Conservation (phyloP, 2,113 vertebrate species). For the Lasiurus borealis region DNA sequence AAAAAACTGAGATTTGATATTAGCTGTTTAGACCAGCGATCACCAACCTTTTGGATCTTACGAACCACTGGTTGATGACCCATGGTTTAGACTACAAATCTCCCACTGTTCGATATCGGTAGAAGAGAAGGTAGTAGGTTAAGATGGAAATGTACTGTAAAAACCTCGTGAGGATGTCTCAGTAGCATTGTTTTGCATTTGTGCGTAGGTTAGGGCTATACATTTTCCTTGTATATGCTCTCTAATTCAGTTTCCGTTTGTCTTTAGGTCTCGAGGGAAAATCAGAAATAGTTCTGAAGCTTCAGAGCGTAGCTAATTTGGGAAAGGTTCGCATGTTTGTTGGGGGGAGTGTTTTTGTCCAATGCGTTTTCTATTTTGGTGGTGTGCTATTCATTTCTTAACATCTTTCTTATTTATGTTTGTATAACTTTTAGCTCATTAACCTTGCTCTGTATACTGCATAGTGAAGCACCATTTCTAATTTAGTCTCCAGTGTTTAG, state of each 20-base stretch:
- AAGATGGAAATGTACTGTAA: neutral
- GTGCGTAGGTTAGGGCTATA: neutral
- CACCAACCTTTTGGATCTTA: too few species aligned
- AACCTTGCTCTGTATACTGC: slow-evolving; percentile 80
- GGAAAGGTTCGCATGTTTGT: slow-evolving; percentile 20
- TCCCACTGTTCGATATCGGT: neutral
- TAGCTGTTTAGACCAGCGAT: neutral
- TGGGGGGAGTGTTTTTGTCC: slow-evolving; percentile 21
- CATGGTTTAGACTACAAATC: neutral
- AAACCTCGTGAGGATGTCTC: neutral
- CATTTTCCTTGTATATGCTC: neutral
- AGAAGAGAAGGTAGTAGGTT: neutral
- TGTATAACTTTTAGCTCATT: slow-evolving; percentile 79
- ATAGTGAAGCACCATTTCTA: slow-evolving; percentile 77
- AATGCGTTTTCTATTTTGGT: slow-evolving; percentile 62
- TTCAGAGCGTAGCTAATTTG: slow-evolving; percentile 38
- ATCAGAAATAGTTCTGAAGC: neutral
- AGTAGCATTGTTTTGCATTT: neutral
- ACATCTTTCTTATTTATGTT: slow-evolving; percentile 75
- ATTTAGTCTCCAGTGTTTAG: slow-evolving; percentile 79
- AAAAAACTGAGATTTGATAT: neutral
- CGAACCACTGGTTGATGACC: too few species aligned
- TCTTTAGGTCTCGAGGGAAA: slow-evolving; percentile 21
- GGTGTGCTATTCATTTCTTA: slow-evolving; percentile 70
- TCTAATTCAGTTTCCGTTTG: slow-evolving; percentile 34